Evolutionary conservation across 2,113 vertebrate species (phyloP).

Genomic region (Noctilio leporinus): DNA sequence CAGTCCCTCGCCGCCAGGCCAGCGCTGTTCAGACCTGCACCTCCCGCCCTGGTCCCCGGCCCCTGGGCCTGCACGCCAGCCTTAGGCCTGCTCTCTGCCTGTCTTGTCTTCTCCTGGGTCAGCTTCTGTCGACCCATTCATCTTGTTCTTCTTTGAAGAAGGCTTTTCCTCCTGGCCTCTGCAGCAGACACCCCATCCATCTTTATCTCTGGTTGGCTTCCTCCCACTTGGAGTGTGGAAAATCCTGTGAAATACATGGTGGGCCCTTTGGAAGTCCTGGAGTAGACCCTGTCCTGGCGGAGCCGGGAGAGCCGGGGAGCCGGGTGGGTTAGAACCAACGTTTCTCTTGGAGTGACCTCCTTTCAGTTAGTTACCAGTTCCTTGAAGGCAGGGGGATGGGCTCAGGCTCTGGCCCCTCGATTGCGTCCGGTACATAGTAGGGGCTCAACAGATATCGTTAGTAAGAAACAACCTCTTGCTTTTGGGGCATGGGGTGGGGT

Average conservation of each 20-base stretch:
- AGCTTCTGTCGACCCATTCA: neutral
- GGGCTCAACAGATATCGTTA: neutral
- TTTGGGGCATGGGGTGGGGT: no score
- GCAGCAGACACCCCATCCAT: neutral
- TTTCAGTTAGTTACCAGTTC: neutral
- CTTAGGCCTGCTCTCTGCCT: neutral
- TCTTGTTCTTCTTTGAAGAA: neutral
- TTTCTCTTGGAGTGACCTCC: neutral
- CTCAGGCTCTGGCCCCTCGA: neutral
- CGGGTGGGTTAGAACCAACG: no score
- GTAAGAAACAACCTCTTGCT: neutral
- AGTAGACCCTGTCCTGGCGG: neutral
- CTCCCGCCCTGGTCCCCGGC: no score
- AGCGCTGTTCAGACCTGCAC: neutral
- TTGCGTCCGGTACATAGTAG: neutral
- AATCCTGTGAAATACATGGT: neutral
- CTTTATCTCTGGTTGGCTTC: neutral
- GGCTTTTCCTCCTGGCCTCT: neutral
- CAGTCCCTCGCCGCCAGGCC: neutral
- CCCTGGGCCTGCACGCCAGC: no score
- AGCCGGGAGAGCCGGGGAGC: neutral
- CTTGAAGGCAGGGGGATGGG: neutral
- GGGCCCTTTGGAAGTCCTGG: neutral
- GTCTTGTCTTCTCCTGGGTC: neutral
- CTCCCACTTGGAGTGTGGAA: constrained; percentile 8